Percentiles rank a stretch among this genome's conserved stretches.
phyloP scores from a whole-genome alignment of 2,113 vertebrate species.

The Myotis yumanensis region DNA sequence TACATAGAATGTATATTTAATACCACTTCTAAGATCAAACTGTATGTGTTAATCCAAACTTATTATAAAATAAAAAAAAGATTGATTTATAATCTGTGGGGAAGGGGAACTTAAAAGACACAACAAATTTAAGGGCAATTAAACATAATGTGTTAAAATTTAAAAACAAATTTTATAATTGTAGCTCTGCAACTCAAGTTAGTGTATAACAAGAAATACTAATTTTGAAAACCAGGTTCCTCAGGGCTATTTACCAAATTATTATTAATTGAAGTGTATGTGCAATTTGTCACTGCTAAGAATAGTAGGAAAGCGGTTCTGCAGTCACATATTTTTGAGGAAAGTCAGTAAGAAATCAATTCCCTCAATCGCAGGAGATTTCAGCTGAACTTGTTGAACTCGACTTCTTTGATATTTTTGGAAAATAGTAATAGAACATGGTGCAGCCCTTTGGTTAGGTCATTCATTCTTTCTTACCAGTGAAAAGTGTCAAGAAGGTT shows the following conservation, averaged over 20 bases:
- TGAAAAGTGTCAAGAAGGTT: neutral
- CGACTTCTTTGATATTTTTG: neutral
- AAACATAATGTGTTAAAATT: neutral
- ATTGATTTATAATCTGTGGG: neutral
- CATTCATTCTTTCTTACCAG: neutral
- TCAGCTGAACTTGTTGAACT: slow-evolving; percentile 25
- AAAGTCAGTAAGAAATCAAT: slow-evolving; percentile 40
- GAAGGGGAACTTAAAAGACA: neutral
- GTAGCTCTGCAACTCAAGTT: slow-evolving; percentile 22
- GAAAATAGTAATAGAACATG: neutral
- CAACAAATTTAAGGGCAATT: neutral
- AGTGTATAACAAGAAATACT: neutral
- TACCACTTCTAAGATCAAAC: neutral
- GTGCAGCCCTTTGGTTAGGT: neutral
- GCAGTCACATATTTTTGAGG: neutral
- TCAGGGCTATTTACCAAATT: slow-evolving; percentile 19
- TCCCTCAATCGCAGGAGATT: neutral
- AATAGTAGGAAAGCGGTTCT: neutral
- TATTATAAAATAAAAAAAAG: slow-evolving; percentile 24
- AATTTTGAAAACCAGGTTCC: slow-evolving; percentile 8
- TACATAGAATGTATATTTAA: neutral
- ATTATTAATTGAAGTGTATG: slow-evolving; percentile 22
- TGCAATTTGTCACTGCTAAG: neutral
- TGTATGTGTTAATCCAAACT: neutral
- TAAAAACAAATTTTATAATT: slow-evolving; percentile 22